A percentile compares a stretch with the other conserved stretches of the same genome.
Conservation (phyloP, 1,140 invertebrate species). For the Apis mellifera region DNA sequence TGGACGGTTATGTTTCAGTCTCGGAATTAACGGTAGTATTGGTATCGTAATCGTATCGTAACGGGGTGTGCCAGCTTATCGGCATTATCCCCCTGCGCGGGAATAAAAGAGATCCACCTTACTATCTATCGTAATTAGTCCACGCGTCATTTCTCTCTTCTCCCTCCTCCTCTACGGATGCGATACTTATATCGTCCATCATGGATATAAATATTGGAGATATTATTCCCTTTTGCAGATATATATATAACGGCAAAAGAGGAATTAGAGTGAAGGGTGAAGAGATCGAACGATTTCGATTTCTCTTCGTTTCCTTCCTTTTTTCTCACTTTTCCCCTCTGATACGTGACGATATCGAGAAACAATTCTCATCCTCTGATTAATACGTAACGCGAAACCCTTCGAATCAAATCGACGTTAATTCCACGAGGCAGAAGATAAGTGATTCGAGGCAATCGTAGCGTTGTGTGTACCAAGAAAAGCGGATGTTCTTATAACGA, state of each 20-base stretch:
- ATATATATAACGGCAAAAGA: too few species aligned
- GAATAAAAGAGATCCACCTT: background rate
- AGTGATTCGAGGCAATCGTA: background rate
- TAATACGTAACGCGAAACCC: background rate
- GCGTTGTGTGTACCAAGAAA: too few species aligned
- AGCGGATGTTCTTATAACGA: conserved; percentile 2
- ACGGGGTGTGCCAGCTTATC: background rate
- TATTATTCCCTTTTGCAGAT: too few species aligned
- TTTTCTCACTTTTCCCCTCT: too few species aligned
- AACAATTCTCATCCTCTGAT: background rate
- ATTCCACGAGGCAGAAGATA: background rate
- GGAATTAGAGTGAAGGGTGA: too few species aligned
- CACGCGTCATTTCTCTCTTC: too few species aligned
- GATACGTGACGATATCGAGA: background rate
- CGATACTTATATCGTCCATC: too few species aligned
- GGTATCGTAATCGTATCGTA: conserved; percentile 5
- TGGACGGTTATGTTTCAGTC: background rate
- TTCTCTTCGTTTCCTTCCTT: too few species aligned
- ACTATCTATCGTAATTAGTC: too few species aligned
- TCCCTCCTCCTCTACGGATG: too few species aligned
- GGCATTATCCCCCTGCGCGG: background rate
- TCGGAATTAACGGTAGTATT: background rate
- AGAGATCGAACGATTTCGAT: too few species aligned
- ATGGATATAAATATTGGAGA: too few species aligned
- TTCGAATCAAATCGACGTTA: background rate